Evolutionary conservation across 2,888 invertebrate species (phyloP), one percentile per base, ranked within the genome.

Genomic region (Stomorhina lunata): DNA sequence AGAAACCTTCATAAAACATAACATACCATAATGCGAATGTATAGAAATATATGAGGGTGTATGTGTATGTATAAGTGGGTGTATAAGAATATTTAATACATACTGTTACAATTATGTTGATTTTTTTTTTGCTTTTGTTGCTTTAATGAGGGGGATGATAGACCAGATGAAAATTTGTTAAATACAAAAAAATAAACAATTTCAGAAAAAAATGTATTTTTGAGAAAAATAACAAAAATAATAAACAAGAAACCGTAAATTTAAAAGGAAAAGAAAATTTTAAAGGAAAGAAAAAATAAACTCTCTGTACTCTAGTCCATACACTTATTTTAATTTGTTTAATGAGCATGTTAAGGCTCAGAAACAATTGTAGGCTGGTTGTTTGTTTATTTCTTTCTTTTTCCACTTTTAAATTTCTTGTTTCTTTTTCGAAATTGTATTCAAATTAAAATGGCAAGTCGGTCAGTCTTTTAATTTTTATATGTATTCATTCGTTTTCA

Each of bases 401-500:
- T 40, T 2, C n/a, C 6, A 12, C 5, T 22, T 63, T 48, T 7
- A 6, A 66, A 27, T 57, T 57, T n/a, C n/a, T n/a, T n/a, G n/a
- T n/a, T n/a, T n/a, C n/a, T n/a, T 12, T 66, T 65, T 25, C 15
- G n/a, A 75, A 34, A 65, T 20, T 29, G 17, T 9, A 5, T 61
- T 29, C 25, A 43, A 32, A 17, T 66, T 55, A 25, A 57, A 66
- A 66, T 37, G 4, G 25, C 43, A 45, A 43, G 34, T 76, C 50
- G 76, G 76, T 32, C 68, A 68, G 59, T 68, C 10, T 66, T 55
- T 50, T 50, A 22, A n/a, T n/a, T n/a, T n/a, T n/a, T n/a, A n/a
- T n/a, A n/a, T n/a, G n/a, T n/a, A n/a, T n/a, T n/a, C n/a, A n/a
- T n/a, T n/a, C n/a, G n/a, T n/a, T n/a, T n/a, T n/a, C 22, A 4